Percentiles rank a stretch among this genome's conserved stretches.
Evolutionary conservation across 2,113 vertebrate genomes (phyloP).

Genomic region (Illadopsis cleaveri): DNA sequence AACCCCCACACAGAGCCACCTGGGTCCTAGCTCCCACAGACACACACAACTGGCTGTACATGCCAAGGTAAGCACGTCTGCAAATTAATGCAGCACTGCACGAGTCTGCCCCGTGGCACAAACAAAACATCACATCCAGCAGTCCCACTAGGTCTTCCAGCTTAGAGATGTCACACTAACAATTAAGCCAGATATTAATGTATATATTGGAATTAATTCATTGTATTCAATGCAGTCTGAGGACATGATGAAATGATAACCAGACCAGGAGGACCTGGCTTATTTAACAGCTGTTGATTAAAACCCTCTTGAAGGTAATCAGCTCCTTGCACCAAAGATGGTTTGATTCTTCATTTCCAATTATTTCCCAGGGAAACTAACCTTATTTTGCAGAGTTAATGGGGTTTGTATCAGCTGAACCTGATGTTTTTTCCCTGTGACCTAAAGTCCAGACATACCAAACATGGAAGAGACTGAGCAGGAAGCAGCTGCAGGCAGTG

Average conservation of each 20-base stretch:
- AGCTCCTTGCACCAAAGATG: not conserved
- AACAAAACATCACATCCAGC: not conserved
- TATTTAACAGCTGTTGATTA: not conserved
- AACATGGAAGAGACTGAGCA: not conserved
- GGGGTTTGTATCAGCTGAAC: not conserved
- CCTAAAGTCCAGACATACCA: slow-evolving; percentile 4
- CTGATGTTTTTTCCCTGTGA: not conserved
- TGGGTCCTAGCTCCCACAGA: not conserved
- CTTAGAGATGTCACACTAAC: not conserved
- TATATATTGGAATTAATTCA: not conserved
- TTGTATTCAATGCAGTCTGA: not conserved
- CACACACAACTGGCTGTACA: not conserved
- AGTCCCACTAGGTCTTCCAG: not conserved
- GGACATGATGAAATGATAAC: not conserved
- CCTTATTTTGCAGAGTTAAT: not conserved
- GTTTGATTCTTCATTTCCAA: not conserved
- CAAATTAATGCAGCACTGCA: not conserved
- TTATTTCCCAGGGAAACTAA: not conserved
- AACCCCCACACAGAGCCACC: not conserved
- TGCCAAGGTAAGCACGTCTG: not conserved
- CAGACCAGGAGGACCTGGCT: not conserved
- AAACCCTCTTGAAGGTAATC: not conserved
- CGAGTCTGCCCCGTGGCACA: not conserved
- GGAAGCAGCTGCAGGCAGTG: not conserved
- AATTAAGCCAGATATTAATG: not conserved